phyloP scores from a whole-genome alignment of 2,797 vertebrate genomes.

The Tamandua tetradactyla region DNA sequence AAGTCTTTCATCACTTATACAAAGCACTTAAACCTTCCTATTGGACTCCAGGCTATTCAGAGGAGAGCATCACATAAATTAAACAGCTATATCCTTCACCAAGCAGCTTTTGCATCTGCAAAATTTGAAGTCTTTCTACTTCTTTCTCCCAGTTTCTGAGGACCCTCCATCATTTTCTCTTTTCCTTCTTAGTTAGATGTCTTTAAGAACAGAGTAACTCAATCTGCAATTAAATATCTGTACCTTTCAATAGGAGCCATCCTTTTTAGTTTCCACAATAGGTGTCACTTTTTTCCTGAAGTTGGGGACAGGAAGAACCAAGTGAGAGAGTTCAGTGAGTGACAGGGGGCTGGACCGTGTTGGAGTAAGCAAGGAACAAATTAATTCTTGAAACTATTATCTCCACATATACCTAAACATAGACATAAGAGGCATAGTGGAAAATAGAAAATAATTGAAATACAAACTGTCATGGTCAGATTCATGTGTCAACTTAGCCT shows the following conservation, averaged over 20 bases:
- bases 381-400: background rate
- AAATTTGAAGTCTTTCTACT: background rate
- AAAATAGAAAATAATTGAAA: background rate
- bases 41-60: background rate
- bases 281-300: background rate
- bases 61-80: background rate
- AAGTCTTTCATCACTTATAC: background rate
- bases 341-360: too few species aligned
- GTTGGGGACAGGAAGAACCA: background rate
- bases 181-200: background rate
- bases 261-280: background rate
- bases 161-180: background rate
- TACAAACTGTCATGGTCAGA: too few species aligned
- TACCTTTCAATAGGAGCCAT: background rate
- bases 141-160: background rate
- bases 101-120: background rate
- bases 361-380: background rate
- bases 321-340: background rate
- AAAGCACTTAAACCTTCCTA: background rate
- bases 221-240: background rate
- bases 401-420: background rate
- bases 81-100: background rate
- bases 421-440: background rate
- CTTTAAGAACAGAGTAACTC: background rate
- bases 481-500: too few species aligned